Evolutionary conservation across 92 coral and sea anemone species (phyloP), one percentile per base, ranked within the genome.

Genomic region (Plumapathes pennacea): DNA sequence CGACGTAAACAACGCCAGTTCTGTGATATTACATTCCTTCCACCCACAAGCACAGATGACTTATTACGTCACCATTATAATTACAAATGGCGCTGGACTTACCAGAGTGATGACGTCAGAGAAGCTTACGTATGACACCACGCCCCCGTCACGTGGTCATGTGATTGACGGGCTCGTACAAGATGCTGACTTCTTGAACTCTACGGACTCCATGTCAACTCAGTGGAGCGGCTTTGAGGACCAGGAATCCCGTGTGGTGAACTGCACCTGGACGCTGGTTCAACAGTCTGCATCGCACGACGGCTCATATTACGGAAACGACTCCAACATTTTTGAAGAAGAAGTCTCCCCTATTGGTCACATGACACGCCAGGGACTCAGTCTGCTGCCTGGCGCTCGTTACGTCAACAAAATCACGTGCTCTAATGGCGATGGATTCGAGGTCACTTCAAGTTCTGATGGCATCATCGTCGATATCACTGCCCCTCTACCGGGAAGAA

Each of bases 131-230:
- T 69, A 88, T 14, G 98, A 92, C 76, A 64, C 62, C 5, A 61
- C 94, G 27, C 94, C 96, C 7, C 98, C 98, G n/a, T 69, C 85
- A 30, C 71, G 27, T 12, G 98, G 98, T 20, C 46, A 60, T 32
- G 98, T 92, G 4, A 76, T 67, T 32, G 98, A 92, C 32, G 98
- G 95, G 3, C 11, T 33, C 28, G 70, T 47, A 37, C 69, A 27
- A 0, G 98, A 92, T 53, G 33, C 66, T 25, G 92, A 92, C 19
- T 88, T 67, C 38, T 65, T 84, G 18, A 67, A 73, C 31, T 55
- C 58, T 32, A 80, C 79, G 36, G 30, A 59, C 40, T 43, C 75
- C 26, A 60, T 92, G 53, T 30, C 67, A 25, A 60, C 60, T 48
- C 76, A 56, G 38, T 92, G 98, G 98, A 62, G 29, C 18, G 96